A percentile compares a stretch with the other conserved stretches of the same genome.
Conservation (phyloP, 2,113 vertebrate genomes). For the Enhydra lutris region DNA sequence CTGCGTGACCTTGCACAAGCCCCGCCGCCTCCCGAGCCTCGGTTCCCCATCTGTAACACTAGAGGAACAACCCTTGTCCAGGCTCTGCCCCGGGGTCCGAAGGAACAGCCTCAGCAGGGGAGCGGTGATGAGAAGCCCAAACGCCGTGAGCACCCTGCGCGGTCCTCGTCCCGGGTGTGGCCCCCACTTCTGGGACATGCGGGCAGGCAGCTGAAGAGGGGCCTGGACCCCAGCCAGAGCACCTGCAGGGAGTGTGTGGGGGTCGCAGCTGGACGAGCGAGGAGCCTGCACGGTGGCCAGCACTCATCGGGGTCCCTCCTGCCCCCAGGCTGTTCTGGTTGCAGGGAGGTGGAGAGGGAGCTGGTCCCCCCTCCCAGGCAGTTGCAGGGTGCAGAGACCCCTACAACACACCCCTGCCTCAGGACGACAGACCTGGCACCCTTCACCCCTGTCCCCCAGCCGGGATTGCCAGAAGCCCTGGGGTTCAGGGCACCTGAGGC, state of each 20-base stretch:
- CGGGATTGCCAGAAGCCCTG: neutral
- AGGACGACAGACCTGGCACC: neutral
- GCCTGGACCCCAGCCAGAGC: no score
- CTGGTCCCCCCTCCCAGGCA: neutral
- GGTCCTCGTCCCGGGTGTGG: neutral
- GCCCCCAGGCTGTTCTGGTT: neutral
- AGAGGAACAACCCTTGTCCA: neutral
- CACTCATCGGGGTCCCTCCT: fast-evolving
- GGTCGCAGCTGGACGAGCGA: neutral
- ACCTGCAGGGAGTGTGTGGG: no score
- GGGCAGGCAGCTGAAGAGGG: fast-evolving
- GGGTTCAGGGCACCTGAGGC: neutral
- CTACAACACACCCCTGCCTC: no score
- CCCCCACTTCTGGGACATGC: neutral
- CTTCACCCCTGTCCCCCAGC: neutral
- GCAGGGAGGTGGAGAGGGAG: fast-evolving
- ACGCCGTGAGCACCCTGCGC: fast-evolving
- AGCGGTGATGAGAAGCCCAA: neutral
- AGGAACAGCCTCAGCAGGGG: fast-evolving
- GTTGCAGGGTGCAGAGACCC: neutral
- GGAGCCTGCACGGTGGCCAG: neutral
- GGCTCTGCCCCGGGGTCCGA: neutral
- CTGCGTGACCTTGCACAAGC: neutral
- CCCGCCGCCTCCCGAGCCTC: neutral
- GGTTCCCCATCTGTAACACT: neutral